Evolutionary conservation across 2,888 invertebrate genomes (phyloP).

Genomic region (Caenorhabditis drosophilae): DNA sequence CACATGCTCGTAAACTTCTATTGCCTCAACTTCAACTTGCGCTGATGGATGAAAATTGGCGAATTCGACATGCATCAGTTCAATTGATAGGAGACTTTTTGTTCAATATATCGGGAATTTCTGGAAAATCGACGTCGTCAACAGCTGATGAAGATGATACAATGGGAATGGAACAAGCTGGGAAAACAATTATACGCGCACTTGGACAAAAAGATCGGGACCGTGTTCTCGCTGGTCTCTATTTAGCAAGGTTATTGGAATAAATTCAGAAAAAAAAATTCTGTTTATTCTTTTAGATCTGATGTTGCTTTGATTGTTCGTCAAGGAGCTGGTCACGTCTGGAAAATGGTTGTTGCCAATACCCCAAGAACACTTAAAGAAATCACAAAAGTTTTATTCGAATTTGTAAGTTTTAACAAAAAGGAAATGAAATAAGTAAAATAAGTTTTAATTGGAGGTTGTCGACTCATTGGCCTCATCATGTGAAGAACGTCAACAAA

Average conservation of each 20-base stretch:
- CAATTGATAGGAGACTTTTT: conserved; percentile 92
- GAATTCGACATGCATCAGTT: conserved; percentile 89
- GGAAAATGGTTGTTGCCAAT: conserved; percentile 98
- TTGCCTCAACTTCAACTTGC: conserved; percentile 91
- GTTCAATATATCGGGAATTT: conserved; percentile 92
- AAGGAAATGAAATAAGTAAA: too few relatives aligned
- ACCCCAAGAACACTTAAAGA: conserved; percentile 94
- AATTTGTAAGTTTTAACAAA: conserved; percentile 75
- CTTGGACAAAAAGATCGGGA: conserved; percentile 89
- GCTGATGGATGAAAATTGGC: conserved; percentile 97
- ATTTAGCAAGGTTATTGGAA: too few relatives aligned
- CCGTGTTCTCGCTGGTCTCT: conserved; percentile 88
- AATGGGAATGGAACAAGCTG: conserved; percentile 95
- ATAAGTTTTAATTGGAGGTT: too few relatives aligned
- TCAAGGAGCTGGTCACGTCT: conserved; percentile 95
- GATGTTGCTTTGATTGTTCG: conserved; percentile 95
- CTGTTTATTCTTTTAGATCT: too few relatives aligned
- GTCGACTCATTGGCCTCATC: conserved; percentile 92
- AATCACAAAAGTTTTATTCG: conserved; percentile 91
- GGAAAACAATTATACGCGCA: conserved; percentile 85
- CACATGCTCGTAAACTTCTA: conserved; percentile 75
- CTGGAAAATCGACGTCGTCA: conserved; percentile 98
- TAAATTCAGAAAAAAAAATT: too few relatives aligned
- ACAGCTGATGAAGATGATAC: conserved; percentile 96
- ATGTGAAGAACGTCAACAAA: conserved; percentile 91